Conservation (phyloP, 2,113 vertebrate genomes). For the Rhabdomys dilectus region DNA sequence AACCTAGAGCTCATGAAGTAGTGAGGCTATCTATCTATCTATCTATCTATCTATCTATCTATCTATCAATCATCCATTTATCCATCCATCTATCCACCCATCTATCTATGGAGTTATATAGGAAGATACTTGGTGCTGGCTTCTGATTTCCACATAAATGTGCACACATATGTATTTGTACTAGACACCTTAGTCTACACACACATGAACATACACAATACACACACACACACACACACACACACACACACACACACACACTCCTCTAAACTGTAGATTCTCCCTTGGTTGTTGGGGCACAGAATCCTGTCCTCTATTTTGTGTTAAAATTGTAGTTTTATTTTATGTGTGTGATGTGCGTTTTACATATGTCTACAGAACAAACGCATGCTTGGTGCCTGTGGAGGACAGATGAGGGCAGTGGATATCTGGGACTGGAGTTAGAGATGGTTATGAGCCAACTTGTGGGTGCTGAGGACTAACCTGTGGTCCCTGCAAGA, state of each 20-base stretch:
- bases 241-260: not conserved
- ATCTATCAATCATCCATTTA: too few relatives aligned
- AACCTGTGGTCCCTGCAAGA: not conserved
- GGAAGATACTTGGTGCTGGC: too few relatives aligned
- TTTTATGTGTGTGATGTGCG: not conserved
- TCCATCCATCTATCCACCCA: not conserved
- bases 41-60: too few relatives aligned
- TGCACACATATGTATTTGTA: not conserved
- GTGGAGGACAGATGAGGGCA: not conserved
- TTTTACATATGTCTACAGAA: not conserved
- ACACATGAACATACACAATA: not conserved
- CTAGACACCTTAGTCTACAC: not conserved
- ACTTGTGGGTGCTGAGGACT: not conserved
- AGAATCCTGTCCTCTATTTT: not conserved
- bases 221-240: not conserved
- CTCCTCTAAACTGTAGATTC: not conserved
- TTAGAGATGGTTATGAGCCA: not conserved
- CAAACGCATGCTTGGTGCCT: not conserved
- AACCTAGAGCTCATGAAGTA: too few relatives aligned
- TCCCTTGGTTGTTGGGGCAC: not conserved
- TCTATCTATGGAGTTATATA: not conserved
- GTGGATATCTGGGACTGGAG: not conserved
- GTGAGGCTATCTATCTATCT: too few relatives aligned
- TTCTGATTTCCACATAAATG: not conserved
- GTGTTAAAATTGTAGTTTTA: not conserved